Evolutionary conservation across 2,888 invertebrate genomes (phyloP), one percentile per base, ranked within the genome.

Genomic region (Nycteola revayana): DNA sequence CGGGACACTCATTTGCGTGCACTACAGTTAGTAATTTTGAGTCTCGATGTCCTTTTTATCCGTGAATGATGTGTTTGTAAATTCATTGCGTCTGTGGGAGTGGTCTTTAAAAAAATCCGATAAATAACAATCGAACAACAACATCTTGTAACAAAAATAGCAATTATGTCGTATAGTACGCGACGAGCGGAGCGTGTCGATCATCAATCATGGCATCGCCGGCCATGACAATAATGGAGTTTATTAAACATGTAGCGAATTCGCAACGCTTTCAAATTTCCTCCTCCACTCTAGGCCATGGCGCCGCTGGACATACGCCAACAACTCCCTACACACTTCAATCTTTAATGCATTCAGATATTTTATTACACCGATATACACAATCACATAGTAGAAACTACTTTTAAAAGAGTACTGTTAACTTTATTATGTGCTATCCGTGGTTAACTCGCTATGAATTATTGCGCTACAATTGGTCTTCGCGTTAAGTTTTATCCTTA

Each of bases 181-280:
- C 20, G 44, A 11, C 45, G 43, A 42, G 36, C 36, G 49, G 26
- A 42, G 36, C 52, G 44, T 46, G 45, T 29, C 49, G 35, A 39
- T 41, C 28, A 51, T 56, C 57, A 55, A 64, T 55, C 56, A 49
- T 36, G 49, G 41, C 33, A 39, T 38, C 42, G 40, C 36, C 44
- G 49, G 41, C 48, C 49, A 41, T 49, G 48, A 52, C 43, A 49
- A 45, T 58, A 55, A 53, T 54, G 44, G 47, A 41, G 39, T 55
- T 58, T 62, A 56, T 51, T 56, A 56, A 64, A 62, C 61, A 59
- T 53, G 53, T 56, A 59, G 60, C 55, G 55, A 66, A 73, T 71
- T 71, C 49, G 66, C 54, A 60, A 63, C 63, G 72, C 69, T 72
- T 69, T 73, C 67, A 57, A 68, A 72, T 65, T 62, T 60, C 45